Evolutionary conservation across 2,888 invertebrate species (phyloP).

Genomic region (Aphodius granarius): DNA sequence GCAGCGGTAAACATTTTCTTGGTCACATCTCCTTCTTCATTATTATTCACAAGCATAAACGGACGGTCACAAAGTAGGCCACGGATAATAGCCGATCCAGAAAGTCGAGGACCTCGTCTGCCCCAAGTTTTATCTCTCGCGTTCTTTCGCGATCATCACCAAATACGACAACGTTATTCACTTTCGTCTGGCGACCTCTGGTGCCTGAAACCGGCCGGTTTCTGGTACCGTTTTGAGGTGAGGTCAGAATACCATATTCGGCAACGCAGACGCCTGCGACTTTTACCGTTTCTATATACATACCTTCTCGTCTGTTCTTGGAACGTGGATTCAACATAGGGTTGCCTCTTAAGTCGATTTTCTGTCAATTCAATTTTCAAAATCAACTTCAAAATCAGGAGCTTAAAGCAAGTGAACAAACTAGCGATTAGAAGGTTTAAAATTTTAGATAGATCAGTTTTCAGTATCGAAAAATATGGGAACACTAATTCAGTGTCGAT

Average conservation of each 20-base stretch:
- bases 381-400: too few relatives aligned
- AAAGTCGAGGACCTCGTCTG: not conserved
- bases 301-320: not conserved
- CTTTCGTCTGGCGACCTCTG: slow-evolving; percentile 9
- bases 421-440: too few relatives aligned
- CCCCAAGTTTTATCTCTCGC: not conserved
- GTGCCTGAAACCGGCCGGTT: not conserved
- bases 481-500: not conserved
- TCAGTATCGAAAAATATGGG: too few relatives aligned
- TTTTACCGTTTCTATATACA: not conserved
- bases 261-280: not conserved
- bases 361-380: too few relatives aligned
- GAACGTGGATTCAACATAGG: too few relatives aligned
- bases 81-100: not conserved
- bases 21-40: not conserved
- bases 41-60: not conserved
- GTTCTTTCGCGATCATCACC: slow-evolving; percentile 16
- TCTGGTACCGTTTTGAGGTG: slow-evolving; percentile 1
- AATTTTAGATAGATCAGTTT: too few relatives aligned
- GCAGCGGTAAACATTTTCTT: not conserved
- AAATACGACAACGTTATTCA: slow-evolving; percentile 16
- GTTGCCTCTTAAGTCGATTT: too few relatives aligned
- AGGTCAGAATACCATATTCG: not conserved
- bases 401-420: too few relatives aligned
- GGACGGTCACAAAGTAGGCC: slow-evolving; percentile 13